Percentiles rank a stretch among this genome's conserved stretches.
These are phyloP conservation scores for Notodonta dromedarius DNA, from an alignment of 2,888 invertebrate species.

Conservation along the genomic window DNA sequence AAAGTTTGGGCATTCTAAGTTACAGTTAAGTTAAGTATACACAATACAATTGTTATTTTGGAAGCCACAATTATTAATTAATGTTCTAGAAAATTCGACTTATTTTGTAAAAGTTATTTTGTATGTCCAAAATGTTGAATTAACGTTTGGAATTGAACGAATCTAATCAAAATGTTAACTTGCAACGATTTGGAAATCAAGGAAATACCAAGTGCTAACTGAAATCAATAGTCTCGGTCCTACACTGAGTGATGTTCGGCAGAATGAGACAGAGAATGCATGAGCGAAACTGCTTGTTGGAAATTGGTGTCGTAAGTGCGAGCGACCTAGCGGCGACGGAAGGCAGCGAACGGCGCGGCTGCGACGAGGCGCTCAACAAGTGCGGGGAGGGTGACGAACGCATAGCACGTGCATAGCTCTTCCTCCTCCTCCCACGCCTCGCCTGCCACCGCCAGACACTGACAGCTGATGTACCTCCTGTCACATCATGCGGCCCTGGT, in stretches of 20 bases:
- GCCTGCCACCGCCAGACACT: conserved; percentile 47
- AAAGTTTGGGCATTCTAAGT: conserved; percentile 11
- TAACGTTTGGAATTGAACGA: not conserved
- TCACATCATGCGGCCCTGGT: conserved; percentile 65
- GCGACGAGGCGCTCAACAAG: conserved; percentile 71
- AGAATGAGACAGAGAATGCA: conserved; percentile 53
- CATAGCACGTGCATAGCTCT: conserved; percentile 74
- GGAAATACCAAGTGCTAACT: conserved; percentile 24
- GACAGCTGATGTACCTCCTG: conserved; percentile 59
- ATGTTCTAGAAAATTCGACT: too few relatives aligned
- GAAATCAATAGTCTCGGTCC: conserved; percentile 48
- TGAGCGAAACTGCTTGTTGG: conserved; percentile 36
- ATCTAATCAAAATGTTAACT: not conserved
- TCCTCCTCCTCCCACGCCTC: conserved; percentile 39
- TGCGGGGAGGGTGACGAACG: conserved; percentile 69
- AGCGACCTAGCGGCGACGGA: conserved; percentile 50
- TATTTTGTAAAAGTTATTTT: too few relatives aligned
- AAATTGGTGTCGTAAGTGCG: conserved; percentile 40
- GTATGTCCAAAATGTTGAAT: too few relatives aligned
- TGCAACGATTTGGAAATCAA: conserved; percentile 8
- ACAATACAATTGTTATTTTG: too few relatives aligned
- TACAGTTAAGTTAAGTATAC: too few relatives aligned
- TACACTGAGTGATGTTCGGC: conserved; percentile 40
- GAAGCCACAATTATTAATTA: too few relatives aligned
- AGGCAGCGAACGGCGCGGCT: conserved; percentile 38